phyloP scores from a whole-genome alignment of 2,797 vertebrate genomes.

The Melanotaenia nigrans region DNA sequence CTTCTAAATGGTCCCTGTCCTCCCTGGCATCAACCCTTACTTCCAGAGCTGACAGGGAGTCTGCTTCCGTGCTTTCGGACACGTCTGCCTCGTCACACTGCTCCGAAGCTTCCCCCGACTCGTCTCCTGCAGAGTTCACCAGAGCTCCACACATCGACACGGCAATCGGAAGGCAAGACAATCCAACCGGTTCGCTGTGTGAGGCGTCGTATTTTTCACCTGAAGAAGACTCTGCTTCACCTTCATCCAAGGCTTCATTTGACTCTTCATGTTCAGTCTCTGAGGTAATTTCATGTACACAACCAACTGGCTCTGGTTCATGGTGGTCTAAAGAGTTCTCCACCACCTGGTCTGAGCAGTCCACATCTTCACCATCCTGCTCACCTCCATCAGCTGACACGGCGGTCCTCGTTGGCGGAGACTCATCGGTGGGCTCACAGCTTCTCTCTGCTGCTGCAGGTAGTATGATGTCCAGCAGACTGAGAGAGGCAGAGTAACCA shows the following conservation, averaged over 20 bases:
- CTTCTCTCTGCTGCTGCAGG: slow-evolving; percentile 66
- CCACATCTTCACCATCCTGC: slow-evolving; percentile 18
- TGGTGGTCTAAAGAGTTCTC: slow-evolving; percentile 17
- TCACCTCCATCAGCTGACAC: slow-evolving; percentile 50
- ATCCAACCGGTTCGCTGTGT: slow-evolving; percentile 59
- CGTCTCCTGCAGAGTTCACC: slow-evolving; percentile 59
- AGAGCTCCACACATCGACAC: slow-evolving; percentile 84
- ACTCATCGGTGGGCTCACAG: slow-evolving; percentile 52
- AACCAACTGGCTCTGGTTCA: slow-evolving; percentile 13
- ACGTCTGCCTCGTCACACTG: slow-evolving; percentile 29
- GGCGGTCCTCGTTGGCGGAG: slow-evolving; percentile 14
- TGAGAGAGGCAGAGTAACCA: slow-evolving; percentile 63
- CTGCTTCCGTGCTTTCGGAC: slow-evolving; percentile 60
- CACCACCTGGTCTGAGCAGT: slow-evolving; percentile 21
- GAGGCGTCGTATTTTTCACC: slow-evolving; percentile 9
- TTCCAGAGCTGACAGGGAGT: slow-evolving; percentile 30
- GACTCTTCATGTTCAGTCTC: slow-evolving; percentile 19
- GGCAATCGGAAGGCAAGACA: slow-evolving; percentile 83
- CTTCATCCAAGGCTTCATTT: slow-evolving; percentile 5
- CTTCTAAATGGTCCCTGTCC: slow-evolving; percentile 20
- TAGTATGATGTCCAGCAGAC: slow-evolving; percentile 76
- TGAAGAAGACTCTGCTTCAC: slow-evolving; percentile 16
- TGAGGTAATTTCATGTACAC: slow-evolving; percentile 8
- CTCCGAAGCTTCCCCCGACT: slow-evolving; percentile 48
- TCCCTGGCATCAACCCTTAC: slow-evolving; percentile 17